phyloP scores from a whole-genome alignment of 64 coral and sea anemone species.

The Acropora yongei region DNA sequence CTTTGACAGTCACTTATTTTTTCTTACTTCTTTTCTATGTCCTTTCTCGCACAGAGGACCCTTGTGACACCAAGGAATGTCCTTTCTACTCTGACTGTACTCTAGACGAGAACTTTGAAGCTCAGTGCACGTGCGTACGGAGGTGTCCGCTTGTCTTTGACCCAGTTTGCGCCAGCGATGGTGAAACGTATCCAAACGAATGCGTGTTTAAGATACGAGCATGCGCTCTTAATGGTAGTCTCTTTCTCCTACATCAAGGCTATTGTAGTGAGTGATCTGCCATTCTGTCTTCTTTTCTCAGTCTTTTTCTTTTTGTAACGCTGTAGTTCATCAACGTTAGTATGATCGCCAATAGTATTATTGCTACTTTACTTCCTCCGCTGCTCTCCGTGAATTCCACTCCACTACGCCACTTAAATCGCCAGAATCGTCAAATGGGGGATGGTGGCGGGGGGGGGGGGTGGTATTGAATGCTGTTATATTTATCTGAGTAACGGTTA shows the following conservation, averaged over 20 bases:
- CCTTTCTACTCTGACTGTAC: slow-evolving; percentile 57
- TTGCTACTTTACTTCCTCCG: neutral
- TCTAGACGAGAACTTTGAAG: slow-evolving; percentile 32
- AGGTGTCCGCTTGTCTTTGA: slow-evolving; percentile 57
- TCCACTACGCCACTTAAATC: too few species aligned
- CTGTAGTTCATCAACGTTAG: too few species aligned
- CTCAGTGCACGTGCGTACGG: slow-evolving; percentile 58
- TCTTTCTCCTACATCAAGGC: slow-evolving; percentile 47
- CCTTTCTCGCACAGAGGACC: slow-evolving; percentile 18
- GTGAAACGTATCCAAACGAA: slow-evolving; percentile 77
- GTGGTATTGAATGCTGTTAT: too few species aligned
- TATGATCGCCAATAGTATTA: too few species aligned
- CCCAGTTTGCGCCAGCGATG: slow-evolving; percentile 83
- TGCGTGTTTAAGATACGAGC: slow-evolving; percentile 77
- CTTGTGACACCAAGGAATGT: slow-evolving; percentile 26
- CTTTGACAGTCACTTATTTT: neutral
- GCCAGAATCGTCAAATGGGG: too few species aligned
- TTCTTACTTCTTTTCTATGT: neutral
- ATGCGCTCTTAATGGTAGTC: slow-evolving; percentile 44
- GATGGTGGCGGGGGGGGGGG: too few species aligned
- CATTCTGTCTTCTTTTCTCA: neutral
- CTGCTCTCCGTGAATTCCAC: too few species aligned
- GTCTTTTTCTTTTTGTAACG: neutral
- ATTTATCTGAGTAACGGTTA: too few species aligned
- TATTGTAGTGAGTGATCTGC: slow-evolving; percentile 76